These are phyloP conservation scores for Thripadectes ignobilis DNA, from an alignment of 2,797 vertebrate genomes.

Conservation along the genomic window DNA sequence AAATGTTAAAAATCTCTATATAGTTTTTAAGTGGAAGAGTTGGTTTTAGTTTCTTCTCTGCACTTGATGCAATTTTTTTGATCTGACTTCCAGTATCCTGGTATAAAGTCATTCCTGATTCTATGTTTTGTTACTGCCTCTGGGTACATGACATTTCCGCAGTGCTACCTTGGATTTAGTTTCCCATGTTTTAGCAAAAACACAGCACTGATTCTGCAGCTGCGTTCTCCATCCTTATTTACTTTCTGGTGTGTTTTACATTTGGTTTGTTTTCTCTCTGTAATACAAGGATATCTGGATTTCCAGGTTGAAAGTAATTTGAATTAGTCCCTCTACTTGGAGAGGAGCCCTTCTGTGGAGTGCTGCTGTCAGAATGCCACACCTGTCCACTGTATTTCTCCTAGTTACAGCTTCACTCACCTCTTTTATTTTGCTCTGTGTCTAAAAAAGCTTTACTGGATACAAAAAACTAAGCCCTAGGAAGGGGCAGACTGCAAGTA, in stretches of 20 bases:
- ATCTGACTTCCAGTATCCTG: neutral
- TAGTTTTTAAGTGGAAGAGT: neutral
- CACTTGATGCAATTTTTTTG: neutral
- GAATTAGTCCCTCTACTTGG: neutral
- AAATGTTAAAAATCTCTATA: neutral
- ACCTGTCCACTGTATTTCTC: neutral
- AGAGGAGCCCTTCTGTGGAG: neutral
- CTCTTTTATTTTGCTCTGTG: neutral
- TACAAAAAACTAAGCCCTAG: neutral
- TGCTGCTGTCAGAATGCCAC: neutral
- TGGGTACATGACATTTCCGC: neutral
- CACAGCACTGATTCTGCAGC: neutral
- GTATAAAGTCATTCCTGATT: neutral
- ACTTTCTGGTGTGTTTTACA: neutral
- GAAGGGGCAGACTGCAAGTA: neutral
- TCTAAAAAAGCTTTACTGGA: neutral
- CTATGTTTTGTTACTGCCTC: neutral
- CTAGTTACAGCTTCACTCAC: neutral
- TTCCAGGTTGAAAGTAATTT: neutral
- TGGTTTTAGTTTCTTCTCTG: constrained; percentile 22
- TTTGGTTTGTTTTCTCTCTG: neutral
- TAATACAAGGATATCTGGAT: neutral
- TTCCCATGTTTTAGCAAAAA: neutral
- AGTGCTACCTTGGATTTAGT: neutral
- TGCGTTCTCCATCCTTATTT: neutral